Evolutionary conservation across 2,888 invertebrate genomes (phyloP), one percentile per base, ranked within the genome.

Genomic region (Netelia virgata): DNA sequence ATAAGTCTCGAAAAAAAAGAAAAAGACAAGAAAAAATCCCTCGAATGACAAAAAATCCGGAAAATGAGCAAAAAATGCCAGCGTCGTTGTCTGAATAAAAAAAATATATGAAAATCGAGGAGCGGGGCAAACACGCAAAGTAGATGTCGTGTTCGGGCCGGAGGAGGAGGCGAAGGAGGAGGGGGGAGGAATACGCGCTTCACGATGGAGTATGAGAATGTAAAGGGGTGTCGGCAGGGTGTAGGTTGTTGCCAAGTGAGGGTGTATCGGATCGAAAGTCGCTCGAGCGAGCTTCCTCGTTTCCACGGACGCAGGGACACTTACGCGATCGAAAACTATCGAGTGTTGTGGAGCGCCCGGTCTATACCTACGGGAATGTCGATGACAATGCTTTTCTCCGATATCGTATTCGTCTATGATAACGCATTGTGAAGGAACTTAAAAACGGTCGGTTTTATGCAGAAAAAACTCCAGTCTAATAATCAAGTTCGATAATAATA

Each of bases 71-170:
- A 18, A 55, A 61, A 69, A 28, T 28, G 28, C 5, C 5, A 28
- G 28, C 28, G 5, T 3, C 28, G 6, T 28, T 28, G 28, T 28
- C 28, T 28, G 23, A 53, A 61, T 6, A 6, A 70, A 6, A 14
- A 9, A 3, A 28, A 41, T 1, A 28, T 64, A 3, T 14, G 50
- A 18, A 63, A 16, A 74, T 69, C 28, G n/a, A 69, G 23, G 23
- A 59, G 50, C 41, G 66, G 43, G 55, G 23, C 68, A 78, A 74
- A 74, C 73, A 57, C 63, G 78, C 83, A 63, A 73, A 78, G 73
- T 80, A 68, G 63, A 69, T 73, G 53, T 43, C 41, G 59, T 57
- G 68, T 57, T 70, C 36, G 69, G 57, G 61, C 68, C 18, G 50
- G n/a, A 43, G 53, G 43, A 3, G 28, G 47, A 23, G 14, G 14